Evolutionary conservation across 2,113 vertebrate species (phyloP).

Genomic region (Vireo altiloquus): DNA sequence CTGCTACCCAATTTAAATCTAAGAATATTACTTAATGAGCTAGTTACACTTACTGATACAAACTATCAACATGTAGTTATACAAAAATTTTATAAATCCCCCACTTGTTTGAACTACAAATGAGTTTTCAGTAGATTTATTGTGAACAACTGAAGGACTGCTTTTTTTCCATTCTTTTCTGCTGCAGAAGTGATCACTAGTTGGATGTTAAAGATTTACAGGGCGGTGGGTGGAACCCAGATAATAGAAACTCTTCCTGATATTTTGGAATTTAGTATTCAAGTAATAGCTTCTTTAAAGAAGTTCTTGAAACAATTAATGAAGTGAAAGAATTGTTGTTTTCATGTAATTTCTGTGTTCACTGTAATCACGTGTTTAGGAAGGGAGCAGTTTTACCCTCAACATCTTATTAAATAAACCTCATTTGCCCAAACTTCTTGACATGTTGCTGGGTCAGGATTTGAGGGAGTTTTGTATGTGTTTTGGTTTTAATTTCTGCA

Average conservation of each 20-base stretch:
- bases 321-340: neutral
- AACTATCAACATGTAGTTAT: neutral
- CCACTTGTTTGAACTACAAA: neutral
- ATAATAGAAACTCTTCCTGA: neutral
- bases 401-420: neutral
- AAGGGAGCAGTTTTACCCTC: neutral
- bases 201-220: neutral
- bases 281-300: neutral
- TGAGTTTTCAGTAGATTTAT: neutral
- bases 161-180: neutral
- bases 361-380: neutral
- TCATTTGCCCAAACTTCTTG: neutral
- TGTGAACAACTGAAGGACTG: neutral
- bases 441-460: neutral
- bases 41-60: neutral
- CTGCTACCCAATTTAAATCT: neutral
- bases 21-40: neutral
- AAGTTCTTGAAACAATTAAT: neutral
- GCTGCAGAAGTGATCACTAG: neutral
- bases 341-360: neutral
- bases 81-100: neutral
- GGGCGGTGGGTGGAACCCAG: neutral
- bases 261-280: neutral
- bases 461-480: neutral
- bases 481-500: neutral